These are phyloP conservation scores for Macropodus opercularis DNA, from an alignment of 2,797 vertebrate genomes.

Conservation along the genomic window DNA sequence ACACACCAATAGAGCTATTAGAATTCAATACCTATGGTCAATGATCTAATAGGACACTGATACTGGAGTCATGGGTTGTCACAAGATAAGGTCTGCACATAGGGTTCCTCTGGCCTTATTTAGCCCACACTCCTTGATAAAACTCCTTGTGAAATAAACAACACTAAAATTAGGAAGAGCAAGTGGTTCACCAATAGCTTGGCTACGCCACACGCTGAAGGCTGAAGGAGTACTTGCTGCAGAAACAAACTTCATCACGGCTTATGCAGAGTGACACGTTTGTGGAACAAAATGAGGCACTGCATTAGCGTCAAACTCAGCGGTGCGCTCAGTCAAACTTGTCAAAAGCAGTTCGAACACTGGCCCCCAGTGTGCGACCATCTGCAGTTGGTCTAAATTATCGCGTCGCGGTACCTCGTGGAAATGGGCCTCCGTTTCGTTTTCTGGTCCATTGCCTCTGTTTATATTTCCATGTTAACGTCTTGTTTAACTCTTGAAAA, in stretches of 20 bases:
- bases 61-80: slow-evolving; percentile 73
- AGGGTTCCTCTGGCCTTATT: slow-evolving; percentile 62
- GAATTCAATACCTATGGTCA: slow-evolving; percentile 81
- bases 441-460: slow-evolving; percentile 64
- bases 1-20: slow-evolving; percentile 79
- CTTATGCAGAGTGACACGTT: slow-evolving; percentile 22
- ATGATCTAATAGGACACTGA: slow-evolving; percentile 77
- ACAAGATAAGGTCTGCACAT: slow-evolving; percentile 62
- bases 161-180: slow-evolving; percentile 74
- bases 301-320: slow-evolving; percentile 45
- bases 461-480: slow-evolving; percentile 70
- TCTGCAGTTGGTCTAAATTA: slow-evolving; percentile 67
- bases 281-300: slow-evolving; percentile 34
- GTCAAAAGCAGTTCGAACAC: slow-evolving; percentile 48
- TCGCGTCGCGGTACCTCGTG: slow-evolving; percentile 64
- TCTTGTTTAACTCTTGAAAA: slow-evolving; percentile 61
- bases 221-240: slow-evolving; percentile 36
- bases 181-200: slow-evolving; percentile 60
- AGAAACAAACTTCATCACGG: slow-evolving; percentile 33
- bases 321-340: slow-evolving; percentile 39
- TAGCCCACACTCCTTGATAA: slow-evolving; percentile 66
- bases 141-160: slow-evolving; percentile 75
- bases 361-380: slow-evolving; percentile 42
- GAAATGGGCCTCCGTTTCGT: slow-evolving; percentile 59
- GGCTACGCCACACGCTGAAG: slow-evolving; percentile 32